Conservation (phyloP, 2,113 vertebrate species). For the Malurus alboscapulatus region DNA sequence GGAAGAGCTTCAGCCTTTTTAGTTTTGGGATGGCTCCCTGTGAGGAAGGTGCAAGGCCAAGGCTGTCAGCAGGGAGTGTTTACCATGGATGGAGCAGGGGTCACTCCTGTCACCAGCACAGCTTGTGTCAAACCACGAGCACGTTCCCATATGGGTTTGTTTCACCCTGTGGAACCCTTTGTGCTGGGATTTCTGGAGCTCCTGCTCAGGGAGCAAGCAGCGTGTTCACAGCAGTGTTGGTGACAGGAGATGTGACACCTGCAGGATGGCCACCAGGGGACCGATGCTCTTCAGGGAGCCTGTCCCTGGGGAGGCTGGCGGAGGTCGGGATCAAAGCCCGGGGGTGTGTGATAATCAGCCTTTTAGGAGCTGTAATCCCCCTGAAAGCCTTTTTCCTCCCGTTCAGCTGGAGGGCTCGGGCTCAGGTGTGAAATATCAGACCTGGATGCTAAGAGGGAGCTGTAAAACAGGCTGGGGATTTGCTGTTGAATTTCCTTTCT, state of each 20-base stretch:
- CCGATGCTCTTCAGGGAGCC: background rate
- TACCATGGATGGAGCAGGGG: accelerated
- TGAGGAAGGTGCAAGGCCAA: background rate
- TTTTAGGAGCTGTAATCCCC: background rate
- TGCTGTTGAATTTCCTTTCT: background rate
- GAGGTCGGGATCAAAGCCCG: background rate
- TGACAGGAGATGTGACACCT: background rate
- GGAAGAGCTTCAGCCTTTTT: background rate
- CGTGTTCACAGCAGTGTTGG: accelerated
- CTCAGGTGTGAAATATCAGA: constrained; percentile 44
- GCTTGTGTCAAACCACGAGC: background rate
- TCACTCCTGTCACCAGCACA: background rate
- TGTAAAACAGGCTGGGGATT: background rate
- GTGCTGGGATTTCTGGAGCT: background rate
- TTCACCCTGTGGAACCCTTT: background rate
- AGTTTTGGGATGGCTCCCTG: background rate
- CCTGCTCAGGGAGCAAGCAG: background rate
- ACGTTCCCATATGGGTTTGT: background rate
- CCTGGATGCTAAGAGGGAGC: background rate
- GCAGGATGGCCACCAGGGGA: background rate
- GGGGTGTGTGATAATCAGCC: background rate
- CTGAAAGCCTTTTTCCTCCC: background rate
- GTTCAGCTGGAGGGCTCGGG: background rate
- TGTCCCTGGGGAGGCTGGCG: background rate
- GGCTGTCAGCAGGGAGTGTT: accelerated